phyloP scores from a whole-genome alignment of 2,113 vertebrate genomes.

The Lampris megalopsis region DNA sequence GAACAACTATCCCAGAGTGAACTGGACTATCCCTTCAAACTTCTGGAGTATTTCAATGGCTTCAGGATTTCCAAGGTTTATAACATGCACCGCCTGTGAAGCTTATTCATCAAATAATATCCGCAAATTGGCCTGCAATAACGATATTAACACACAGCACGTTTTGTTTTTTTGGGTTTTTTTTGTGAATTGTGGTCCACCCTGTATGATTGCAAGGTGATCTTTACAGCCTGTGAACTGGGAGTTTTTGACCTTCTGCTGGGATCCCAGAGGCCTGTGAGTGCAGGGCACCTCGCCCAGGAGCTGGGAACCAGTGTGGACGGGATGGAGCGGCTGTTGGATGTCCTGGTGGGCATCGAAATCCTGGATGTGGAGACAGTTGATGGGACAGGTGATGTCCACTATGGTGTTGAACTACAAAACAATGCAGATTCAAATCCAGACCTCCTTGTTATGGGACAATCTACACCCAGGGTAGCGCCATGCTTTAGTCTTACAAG shows the following conservation, averaged over 20 bases:
- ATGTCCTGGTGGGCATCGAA: conserved; percentile 79
- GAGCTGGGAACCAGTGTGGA: conserved; percentile 69
- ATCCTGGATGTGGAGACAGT: conserved; percentile 78
- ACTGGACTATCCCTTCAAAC: conserved; percentile 83
- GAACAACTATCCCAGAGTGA: conserved; percentile 82
- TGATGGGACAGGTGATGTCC: conserved; percentile 66
- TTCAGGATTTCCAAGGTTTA: conserved; percentile 82
- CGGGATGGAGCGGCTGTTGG: conserved; percentile 80
- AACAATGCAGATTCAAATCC: too few species aligned
- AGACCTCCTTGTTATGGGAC: too few species aligned
- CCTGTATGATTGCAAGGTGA: conserved; percentile 62
- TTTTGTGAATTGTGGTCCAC: too few species aligned
- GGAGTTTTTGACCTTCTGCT: conserved; percentile 83
- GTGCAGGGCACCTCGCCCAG: conserved; percentile 59
- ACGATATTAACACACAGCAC: too few species aligned
- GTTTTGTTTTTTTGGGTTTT: too few species aligned
- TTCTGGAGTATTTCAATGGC: conserved; percentile 83
- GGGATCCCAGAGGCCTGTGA: conserved; percentile 68
- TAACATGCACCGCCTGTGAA: not conserved
- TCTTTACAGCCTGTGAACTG: conserved; percentile 82
- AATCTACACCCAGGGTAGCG: too few species aligned
- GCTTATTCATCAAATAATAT: too few species aligned
- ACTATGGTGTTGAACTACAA: not conserved
- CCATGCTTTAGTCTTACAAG: too few species aligned
- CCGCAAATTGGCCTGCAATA: too few species aligned